Evolutionary conservation across 2,797 vertebrate species (phyloP).

Genomic region (Fundulus diaphanus): DNA sequence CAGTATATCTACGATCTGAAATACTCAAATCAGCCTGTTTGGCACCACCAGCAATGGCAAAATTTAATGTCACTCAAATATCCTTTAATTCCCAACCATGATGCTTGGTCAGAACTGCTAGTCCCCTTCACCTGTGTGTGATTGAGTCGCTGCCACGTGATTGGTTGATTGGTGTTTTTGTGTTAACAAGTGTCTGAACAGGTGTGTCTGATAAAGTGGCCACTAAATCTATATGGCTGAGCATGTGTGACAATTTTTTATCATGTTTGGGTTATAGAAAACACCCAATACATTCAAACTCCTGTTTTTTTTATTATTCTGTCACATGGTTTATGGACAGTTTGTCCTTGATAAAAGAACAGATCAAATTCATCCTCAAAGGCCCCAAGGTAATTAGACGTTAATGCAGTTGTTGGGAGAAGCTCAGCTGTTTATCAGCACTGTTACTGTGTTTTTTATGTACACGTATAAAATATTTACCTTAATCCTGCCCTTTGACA

Average conservation of each 20-base stretch:
- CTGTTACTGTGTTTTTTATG: not conserved
- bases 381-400: not conserved
- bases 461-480: not conserved
- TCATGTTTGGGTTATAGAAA: not conserved
- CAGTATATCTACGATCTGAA: too few relatives aligned
- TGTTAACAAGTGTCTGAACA: too few relatives aligned
- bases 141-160: too few relatives aligned
- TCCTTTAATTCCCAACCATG: too few relatives aligned
- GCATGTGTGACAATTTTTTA: too few relatives aligned
- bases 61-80: too few relatives aligned
- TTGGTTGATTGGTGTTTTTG: too few relatives aligned
- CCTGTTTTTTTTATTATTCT: not conserved
- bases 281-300: not conserved
- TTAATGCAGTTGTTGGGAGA: not conserved
- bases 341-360: not conserved
- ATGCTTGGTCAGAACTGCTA: too few relatives aligned
- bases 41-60: too few relatives aligned
- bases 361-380: not conserved
- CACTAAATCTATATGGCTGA: not conserved
- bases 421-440: not conserved
- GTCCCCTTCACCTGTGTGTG: too few relatives aligned
- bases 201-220: too few relatives aligned
- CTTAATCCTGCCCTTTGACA: conserved; percentile 53
- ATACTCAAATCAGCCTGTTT: too few relatives aligned
- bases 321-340: not conserved